Base-by-base conservation (phyloP, 1,140 invertebrate genomes). In the Alviniconcha marisindica region DNA sequence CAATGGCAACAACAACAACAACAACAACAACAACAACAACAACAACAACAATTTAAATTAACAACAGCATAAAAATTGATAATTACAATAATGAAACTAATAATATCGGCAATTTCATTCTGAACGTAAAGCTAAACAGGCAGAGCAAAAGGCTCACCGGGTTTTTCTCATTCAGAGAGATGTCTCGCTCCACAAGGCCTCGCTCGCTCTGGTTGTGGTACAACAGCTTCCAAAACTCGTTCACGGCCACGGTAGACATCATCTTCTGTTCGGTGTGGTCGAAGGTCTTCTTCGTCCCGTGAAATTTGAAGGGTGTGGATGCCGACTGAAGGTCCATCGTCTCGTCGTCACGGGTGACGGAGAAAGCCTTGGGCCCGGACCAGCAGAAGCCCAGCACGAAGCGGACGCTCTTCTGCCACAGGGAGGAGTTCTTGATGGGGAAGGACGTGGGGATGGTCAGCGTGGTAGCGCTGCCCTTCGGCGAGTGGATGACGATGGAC, bases 361-460 rank as follows among this genome's bases (percentile, higher is more conserved):
- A 78, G 77, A 80, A 88, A 31, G 87, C 87, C 66, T 85, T 86
- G 31, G 85, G 87, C 14, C 87, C 87, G 18, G 82, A 83, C 76
- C 86, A 88, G 31, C 83, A 82, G 63, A 88, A 88, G 31, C 87
- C 87, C 24, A 88, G 66, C 54, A 79, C 84, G 76, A 86, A 88
- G 79, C 48, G 77, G 31, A 86, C 83, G 0, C 40, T 78, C 79
- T 86, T 84, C n/a, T 81, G 81, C 83, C 83, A 82, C 79, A 84
- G 31, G 31, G 77, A 74, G 42, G 79, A 21, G 36, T 86, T 33
- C 15, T 74, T 63, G 36, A 86, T 86, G 14, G 85, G 85, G 40
- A 81, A 71, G 36, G 73, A 77, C 21, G 83, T 84, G 38, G 83
- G 83, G 42, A 86, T 86, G 24, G 36, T 40, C 44, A 85, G 44